Base-by-base conservation (phyloP, 2,888 invertebrate genomes). In the Sinopyrophorus schimmeli region DNA sequence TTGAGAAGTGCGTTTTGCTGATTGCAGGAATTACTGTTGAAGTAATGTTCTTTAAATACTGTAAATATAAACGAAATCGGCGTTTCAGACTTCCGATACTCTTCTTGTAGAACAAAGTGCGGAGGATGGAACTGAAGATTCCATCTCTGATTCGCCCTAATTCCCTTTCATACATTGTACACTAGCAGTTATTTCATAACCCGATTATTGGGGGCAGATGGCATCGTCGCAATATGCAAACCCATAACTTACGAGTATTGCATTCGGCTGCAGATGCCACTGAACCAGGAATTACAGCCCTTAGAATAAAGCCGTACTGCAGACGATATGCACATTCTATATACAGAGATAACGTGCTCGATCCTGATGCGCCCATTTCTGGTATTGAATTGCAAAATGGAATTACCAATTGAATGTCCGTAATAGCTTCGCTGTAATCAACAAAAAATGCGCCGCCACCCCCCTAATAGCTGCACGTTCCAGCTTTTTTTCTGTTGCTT, bases 191-290 rank as follows among this genome's bases (percentile, higher is more conserved):
- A 35, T 47, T 47, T 47, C 26, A 26, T 20, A 47, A 47, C 20
- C 15, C 28, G 35, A 47, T 47, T 40, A 46, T 15, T 17, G 41
- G 18, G 28, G 24, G 27, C 47, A 47, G 30, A 47, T 40, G 40
- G 38, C 32, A 35, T 43, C 20, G 38, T 30, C 24, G 49, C 49
- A 47, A 39, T 47, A 47, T 49, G 49, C 38, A 49, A 43, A 42
- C 42, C 30, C 42, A 48, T 48, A 41, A 43, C 41, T 43, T 49
- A 49, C 43, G 9, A 43, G 38, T 31, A 43, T 49, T 49, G 49
- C 42, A 42, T 41, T 24, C 23, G 24, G 30, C 30, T 48, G 48
- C 49, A 42, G 43, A 49, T 43, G 43, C 38, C 49, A 43, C 21
- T 27, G 37, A 38, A 42, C 42, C 21, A 38, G 43, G 43, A 42